Conservation (phyloP, 2,113 vertebrate genomes). For the Podarcis cretensis region DNA sequence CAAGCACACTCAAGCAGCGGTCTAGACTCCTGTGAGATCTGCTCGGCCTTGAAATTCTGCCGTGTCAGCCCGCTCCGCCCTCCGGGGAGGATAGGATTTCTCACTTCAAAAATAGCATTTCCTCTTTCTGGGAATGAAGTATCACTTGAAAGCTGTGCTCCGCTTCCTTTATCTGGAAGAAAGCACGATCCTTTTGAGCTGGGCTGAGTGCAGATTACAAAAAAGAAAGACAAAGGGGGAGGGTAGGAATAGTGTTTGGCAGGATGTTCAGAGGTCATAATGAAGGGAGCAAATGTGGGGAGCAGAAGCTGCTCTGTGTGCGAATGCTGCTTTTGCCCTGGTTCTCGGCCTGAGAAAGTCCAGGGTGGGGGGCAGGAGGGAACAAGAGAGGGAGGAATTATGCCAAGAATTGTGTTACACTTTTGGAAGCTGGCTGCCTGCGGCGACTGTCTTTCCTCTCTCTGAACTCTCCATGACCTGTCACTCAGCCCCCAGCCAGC, state of each 20-base stretch:
- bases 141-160: background rate
- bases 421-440: background rate
- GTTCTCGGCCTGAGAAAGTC: background rate
- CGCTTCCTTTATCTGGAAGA: background rate
- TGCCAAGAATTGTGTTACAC: background rate
- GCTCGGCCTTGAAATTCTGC: background rate
- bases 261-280: background rate
- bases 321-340: background rate
- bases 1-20: background rate
- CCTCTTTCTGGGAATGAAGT: background rate
- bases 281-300: fast-evolving
- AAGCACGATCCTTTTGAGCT: background rate
- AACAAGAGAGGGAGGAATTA: background rate
- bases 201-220: background rate
- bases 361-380: background rate
- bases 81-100: background rate
- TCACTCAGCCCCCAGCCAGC: too few species aligned
- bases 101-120: conserved; percentile 6
- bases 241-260: too few species aligned
- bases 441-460: too few species aligned
- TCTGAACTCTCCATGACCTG: background rate
- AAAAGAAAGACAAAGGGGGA: too few species aligned
- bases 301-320: background rate
- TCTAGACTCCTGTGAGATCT: background rate
- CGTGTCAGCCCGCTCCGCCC: background rate